These are phyloP conservation scores for Liodrosophila aerea DNA, from an alignment of 2,888 invertebrate species.

Conservation along the genomic window DNA sequence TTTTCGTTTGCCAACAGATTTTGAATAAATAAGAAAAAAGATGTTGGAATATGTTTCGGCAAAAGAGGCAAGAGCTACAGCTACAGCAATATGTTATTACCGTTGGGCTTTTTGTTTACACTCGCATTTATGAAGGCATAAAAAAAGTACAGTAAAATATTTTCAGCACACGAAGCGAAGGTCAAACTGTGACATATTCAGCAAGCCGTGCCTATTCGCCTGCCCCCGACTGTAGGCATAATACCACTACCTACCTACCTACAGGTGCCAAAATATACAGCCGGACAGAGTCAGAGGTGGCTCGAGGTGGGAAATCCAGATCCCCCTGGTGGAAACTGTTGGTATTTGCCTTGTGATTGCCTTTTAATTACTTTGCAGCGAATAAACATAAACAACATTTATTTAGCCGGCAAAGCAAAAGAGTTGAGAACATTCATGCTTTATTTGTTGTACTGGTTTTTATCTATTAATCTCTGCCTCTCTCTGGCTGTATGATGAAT, in stretches of 20 bases:
- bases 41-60: background rate
- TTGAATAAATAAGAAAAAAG: conserved; percentile 40
- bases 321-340: background rate
- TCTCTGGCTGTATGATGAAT: too few species aligned
- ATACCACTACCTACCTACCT: background rate
- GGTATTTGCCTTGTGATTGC: conserved; percentile 52
- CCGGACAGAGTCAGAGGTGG: background rate
- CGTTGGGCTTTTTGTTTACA: conserved; percentile 58
- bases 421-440: conserved; percentile 27
- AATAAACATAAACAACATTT: conserved; percentile 63
- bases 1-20: conserved; percentile 45
- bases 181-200: conserved; percentile 12
- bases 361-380: conserved; percentile 64
- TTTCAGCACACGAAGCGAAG: background rate
- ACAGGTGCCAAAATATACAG: background rate
- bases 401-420: conserved; percentile 17
- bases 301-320: background rate
- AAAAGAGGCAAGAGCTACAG: background rate
- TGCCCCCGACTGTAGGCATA: background rate
- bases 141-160: conserved; percentile 22
- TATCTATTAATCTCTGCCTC: too few species aligned
- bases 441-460: conserved; percentile 8
- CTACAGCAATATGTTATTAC: conserved; percentile 14
- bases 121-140: conserved; percentile 41
- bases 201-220: too few species aligned